These are phyloP conservation scores for Ectobius pallidus DNA, from an alignment of 2,888 invertebrate species.

Conservation along the genomic window DNA sequence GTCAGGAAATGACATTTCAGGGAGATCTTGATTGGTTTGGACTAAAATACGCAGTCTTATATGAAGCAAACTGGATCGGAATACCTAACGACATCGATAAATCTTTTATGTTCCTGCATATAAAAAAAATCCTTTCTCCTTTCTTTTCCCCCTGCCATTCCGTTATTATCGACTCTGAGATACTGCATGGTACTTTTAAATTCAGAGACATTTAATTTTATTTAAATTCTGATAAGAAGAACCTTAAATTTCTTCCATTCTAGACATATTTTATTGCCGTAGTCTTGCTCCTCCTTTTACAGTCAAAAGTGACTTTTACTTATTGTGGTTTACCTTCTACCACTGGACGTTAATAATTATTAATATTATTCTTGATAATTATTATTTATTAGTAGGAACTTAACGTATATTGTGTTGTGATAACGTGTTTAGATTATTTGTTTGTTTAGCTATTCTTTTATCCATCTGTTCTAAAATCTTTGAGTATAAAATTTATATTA, in stretches of 20 bases:
- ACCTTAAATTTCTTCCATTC: no score
- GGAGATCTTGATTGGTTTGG: constrained; percentile 1
- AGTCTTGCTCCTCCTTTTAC: background rate
- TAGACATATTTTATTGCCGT: no score
- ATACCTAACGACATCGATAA: background rate
- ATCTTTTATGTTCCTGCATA: background rate
- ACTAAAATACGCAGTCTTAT: background rate
- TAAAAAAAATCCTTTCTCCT: background rate
- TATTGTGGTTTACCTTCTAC: no score
- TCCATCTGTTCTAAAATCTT: background rate
- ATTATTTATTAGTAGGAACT: no score
- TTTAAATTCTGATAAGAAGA: no score
- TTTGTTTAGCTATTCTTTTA: no score
- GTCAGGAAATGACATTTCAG: background rate
- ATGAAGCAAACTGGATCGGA: background rate
- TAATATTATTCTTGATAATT: no score
- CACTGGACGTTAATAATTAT: no score
- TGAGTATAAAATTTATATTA: background rate
- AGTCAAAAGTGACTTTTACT: background rate
- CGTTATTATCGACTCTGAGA: background rate
- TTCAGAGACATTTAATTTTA: no score
- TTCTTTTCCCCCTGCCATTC: background rate
- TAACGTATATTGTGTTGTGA: no score
- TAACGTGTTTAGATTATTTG: no score
- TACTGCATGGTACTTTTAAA: no score